phyloP scores from a whole-genome alignment of 92 coral and sea anemone species.

The Bergia puertoricense region DNA sequence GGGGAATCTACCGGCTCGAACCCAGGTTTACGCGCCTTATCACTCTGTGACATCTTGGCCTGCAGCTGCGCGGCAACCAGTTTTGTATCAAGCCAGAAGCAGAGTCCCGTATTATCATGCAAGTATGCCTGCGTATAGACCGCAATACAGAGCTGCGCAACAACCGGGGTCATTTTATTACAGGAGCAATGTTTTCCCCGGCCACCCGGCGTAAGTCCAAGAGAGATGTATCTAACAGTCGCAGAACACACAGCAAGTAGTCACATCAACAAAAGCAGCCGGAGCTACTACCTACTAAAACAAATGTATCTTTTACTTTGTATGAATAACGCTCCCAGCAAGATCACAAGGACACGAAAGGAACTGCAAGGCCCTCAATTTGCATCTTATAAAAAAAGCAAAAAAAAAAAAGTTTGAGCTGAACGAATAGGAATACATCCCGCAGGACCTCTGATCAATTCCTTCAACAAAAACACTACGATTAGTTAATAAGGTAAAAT shows the following conservation, averaged over 20 bases:
- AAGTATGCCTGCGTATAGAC: constrained; percentile 5
- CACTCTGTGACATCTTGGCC: constrained; percentile 6
- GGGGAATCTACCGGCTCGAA: constrained; percentile 2
- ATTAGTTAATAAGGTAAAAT: too few relatives aligned
- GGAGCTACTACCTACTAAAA: background rate
- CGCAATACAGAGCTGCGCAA: background rate
- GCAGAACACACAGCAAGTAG: background rate
- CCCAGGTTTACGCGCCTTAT: constrained; percentile 22
- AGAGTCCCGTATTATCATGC: constrained; percentile 7
- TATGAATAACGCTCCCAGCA: background rate
- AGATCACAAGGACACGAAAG: background rate
- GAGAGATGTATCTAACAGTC: background rate
- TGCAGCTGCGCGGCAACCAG: constrained; percentile 5
- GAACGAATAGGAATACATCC: background rate
- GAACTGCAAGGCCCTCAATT: background rate
- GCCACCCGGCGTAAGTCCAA: background rate
- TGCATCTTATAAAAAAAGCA: background rate
- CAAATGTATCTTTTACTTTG: background rate
- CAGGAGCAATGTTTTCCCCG: constrained; percentile 20
- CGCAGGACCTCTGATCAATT: background rate
- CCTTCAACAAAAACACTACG: background rate
- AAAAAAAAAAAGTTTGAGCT: background rate
- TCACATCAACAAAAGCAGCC: background rate
- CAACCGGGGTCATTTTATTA: constrained; percentile 14
- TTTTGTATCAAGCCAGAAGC: constrained; percentile 8